Percentiles rank a stretch among this genome's conserved stretches.
Conservation (phyloP, 30 jellyfish, hydroid and myxozoan species). For the Aurelia coerulea region DNA sequence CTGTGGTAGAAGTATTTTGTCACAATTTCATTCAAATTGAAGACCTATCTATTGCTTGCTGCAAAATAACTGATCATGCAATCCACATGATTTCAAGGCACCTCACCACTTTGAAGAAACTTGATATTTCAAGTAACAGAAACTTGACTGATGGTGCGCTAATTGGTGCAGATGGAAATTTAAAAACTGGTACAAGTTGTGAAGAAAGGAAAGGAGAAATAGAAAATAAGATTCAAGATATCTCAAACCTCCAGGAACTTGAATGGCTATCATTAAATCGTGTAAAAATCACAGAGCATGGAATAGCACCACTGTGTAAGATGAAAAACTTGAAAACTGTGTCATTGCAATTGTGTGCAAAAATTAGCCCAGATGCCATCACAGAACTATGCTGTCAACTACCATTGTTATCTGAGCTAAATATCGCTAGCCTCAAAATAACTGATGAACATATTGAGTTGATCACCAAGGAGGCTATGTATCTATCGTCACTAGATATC, state of each 20-base stretch:
- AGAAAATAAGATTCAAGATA: background rate
- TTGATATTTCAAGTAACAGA: constrained; percentile 39
- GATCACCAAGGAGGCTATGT: background rate
- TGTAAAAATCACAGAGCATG: constrained; percentile 26
- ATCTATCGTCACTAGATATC: background rate
- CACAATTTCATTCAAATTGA: background rate
- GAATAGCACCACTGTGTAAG: background rate
- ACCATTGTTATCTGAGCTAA: background rate
- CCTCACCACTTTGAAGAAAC: constrained; percentile 5
- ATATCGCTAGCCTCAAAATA: constrained; percentile 14
- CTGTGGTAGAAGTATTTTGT: too few species aligned
- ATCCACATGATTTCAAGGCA: background rate
- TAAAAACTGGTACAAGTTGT: background rate
- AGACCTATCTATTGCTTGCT: constrained; percentile 22
- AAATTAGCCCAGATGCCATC: background rate
- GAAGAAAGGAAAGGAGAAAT: background rate
- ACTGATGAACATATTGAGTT: constrained; percentile 21
- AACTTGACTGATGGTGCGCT: constrained; percentile 18
- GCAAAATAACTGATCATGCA: constrained; percentile 12
- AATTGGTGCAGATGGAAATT: background rate
- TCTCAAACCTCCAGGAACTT: constrained; percentile 17
- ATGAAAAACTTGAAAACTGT: background rate
- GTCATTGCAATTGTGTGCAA: constrained; percentile 13
- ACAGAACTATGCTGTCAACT: background rate
- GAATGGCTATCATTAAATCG: constrained; percentile 9